phyloP scores from a whole-genome alignment of 1,140 invertebrate genomes.

The Drosophila melanica region DNA sequence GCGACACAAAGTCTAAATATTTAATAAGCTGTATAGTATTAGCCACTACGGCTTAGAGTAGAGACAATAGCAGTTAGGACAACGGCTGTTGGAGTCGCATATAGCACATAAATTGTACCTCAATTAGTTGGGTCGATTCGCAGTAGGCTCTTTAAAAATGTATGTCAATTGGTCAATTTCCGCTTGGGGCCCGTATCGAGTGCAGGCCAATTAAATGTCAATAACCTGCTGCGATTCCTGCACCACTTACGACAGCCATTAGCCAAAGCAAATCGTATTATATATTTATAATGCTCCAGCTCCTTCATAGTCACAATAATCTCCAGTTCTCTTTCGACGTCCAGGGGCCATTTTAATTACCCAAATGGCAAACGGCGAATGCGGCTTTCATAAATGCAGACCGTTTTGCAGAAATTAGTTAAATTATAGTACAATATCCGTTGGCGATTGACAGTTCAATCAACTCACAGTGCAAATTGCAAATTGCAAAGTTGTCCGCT shows the following conservation, averaged over 20 bases:
- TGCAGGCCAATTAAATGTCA: conserved; percentile 77
- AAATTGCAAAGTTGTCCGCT: conserved; percentile 31
- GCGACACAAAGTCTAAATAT: conserved; percentile 52
- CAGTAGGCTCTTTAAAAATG: conserved; percentile 71
- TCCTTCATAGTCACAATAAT: conserved; percentile 20
- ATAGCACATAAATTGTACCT: conserved; percentile 33
- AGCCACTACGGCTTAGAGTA: neutral
- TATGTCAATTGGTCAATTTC: conserved; percentile 82
- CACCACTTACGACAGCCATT: conserved; percentile 49
- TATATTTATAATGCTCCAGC: conserved; percentile 62
- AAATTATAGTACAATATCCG: conserved; percentile 72
- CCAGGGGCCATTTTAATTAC: conserved; percentile 75
- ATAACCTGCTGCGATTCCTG: conserved; percentile 60
- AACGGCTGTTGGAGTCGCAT: conserved; percentile 12
- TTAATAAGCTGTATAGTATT: conserved; percentile 55
- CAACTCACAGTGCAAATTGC: conserved; percentile 60
- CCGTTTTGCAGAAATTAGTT: conserved; percentile 64
- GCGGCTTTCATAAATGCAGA: conserved; percentile 69
- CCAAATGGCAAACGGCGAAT: conserved; percentile 48
- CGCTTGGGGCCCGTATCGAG: conserved; percentile 44
- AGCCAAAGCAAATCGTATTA: conserved; percentile 49
- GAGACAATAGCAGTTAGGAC: conserved; percentile 22
- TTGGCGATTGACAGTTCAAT: conserved; percentile 75
- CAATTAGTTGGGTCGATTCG: conserved; percentile 58
- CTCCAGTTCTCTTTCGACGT: conserved; percentile 17